phyloP scores from a whole-genome alignment of 2,888 invertebrate genomes.

The Mimas tiliae region DNA sequence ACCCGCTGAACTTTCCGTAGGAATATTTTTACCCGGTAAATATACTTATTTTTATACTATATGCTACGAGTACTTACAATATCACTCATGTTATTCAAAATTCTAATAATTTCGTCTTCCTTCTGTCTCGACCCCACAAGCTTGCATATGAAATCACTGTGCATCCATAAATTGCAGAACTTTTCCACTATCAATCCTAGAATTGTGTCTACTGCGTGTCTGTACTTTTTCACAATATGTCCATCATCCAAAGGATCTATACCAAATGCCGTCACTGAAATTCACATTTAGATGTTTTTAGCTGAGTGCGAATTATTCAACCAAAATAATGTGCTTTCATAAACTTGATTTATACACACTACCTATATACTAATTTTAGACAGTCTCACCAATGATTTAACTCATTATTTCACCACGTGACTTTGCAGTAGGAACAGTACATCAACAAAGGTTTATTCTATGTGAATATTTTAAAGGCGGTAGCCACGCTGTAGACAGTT shows the following conservation, averaged over 20 bases:
- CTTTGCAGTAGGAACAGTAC: too few relatives aligned
- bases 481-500: too few relatives aligned
- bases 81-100: constrained; percentile 43
- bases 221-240: constrained; percentile 42
- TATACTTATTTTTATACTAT: too few relatives aligned
- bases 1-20: background rate
- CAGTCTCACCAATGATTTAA: too few relatives aligned
- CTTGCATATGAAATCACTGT: constrained; percentile 43
- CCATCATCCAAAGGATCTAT: constrained; percentile 41
- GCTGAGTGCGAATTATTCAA: background rate
- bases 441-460: too few relatives aligned
- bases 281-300: background rate
- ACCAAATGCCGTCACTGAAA: constrained; percentile 49
- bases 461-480: too few relatives aligned
- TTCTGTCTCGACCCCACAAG: constrained; percentile 41
- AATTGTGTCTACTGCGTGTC: constrained; percentile 43
- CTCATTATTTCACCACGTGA: too few relatives aligned
- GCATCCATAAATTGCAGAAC: constrained; percentile 48
- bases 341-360: too few relatives aligned
- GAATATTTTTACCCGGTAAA: too few relatives aligned
- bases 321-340: background rate
- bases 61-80: constrained; percentile 37
- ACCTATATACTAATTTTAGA: too few relatives aligned
- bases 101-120: constrained; percentile 40
- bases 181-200: constrained; percentile 40